These are phyloP conservation scores for Melopsittacus undulatus DNA, from an alignment of 2,797 vertebrate genomes.

Conservation along the genomic window DNA sequence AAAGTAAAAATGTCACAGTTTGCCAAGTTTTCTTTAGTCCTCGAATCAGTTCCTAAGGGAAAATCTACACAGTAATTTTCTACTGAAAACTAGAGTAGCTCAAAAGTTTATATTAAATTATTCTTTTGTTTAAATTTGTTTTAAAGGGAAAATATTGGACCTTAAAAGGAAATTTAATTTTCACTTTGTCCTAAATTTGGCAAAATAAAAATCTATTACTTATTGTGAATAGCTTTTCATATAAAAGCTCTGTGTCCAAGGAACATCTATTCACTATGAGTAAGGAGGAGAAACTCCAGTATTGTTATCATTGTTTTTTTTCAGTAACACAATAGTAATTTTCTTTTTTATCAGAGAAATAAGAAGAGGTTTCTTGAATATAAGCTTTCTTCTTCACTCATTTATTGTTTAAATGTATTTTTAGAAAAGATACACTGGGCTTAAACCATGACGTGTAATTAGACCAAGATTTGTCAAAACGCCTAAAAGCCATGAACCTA, in stretches of 20 bases:
- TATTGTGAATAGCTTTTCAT: not conserved
- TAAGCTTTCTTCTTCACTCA: not conserved
- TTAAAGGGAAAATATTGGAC: not conserved
- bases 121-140: not conserved
- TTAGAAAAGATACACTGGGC: not conserved
- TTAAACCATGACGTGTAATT: not conserved
- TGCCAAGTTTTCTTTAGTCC: not conserved
- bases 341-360: not conserved
- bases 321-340: accelerated
- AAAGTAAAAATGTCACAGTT: not conserved
- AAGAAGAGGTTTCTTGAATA: not conserved
- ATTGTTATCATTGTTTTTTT: accelerated
- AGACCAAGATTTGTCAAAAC: not conserved
- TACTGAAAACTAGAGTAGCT: not conserved
- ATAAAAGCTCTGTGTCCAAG: not conserved
- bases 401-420: not conserved
- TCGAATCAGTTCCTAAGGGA: not conserved
- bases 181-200: not conserved
- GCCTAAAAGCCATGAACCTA: not conserved
- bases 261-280: too few species aligned
- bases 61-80: not conserved
- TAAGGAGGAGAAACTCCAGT: not conserved
- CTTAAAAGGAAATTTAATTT: not conserved
- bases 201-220: not conserved
- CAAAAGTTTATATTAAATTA: not conserved